Conservation (phyloP, 2,113 vertebrate genomes). For the Crotophaga sulcirostris region DNA sequence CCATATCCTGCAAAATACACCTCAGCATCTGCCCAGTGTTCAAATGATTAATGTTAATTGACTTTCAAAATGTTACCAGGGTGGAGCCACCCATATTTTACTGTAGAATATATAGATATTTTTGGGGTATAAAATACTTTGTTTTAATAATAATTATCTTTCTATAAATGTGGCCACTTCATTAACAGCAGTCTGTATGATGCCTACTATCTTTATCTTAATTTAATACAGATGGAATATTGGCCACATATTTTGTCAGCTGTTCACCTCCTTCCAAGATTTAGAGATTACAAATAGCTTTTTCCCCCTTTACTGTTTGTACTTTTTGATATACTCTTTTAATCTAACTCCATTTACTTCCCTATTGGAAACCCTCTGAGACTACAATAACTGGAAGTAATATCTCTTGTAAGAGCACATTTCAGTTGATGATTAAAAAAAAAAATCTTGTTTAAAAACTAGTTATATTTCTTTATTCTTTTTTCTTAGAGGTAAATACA, state of each 20-base stretch:
- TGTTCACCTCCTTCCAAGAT: background rate
- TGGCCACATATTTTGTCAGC: background rate
- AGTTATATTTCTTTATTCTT: background rate
- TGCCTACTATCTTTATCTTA: background rate
- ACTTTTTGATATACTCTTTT: background rate
- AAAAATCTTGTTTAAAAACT: background rate
- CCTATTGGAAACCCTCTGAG: background rate
- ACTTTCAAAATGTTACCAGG: background rate
- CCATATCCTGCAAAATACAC: background rate
- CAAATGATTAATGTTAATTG: background rate
- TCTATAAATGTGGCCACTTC: background rate
- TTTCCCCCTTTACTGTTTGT: background rate
- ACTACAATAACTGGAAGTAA: background rate
- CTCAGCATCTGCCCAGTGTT: background rate
- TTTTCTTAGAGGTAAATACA: background rate
- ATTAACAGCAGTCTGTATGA: background rate
- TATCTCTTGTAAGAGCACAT: background rate
- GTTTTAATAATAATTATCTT: background rate
- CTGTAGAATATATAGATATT: background rate
- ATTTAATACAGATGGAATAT: background rate
- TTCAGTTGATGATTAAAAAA: background rate
- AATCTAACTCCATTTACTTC: background rate
- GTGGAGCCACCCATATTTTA: background rate
- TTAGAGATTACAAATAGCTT: background rate
- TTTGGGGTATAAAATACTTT: background rate